Conservation (phyloP, 2,888 invertebrate species). For the Hypomecis atomaria region DNA sequence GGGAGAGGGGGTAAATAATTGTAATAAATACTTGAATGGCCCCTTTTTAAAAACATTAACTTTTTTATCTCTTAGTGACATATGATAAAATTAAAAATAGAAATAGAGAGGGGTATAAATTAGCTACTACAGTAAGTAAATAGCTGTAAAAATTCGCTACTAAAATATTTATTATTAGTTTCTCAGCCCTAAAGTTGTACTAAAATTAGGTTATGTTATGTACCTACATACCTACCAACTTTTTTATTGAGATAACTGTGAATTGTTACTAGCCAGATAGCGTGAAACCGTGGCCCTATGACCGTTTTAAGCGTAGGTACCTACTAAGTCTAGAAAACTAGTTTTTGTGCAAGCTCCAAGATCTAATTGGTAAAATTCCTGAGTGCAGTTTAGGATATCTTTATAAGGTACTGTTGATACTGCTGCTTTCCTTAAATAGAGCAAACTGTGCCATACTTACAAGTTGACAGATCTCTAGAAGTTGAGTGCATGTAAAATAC, state of each 20-base stretch:
- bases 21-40: too few relatives aligned
- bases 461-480: conserved; percentile 44
- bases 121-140: not conserved
- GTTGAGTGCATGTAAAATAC: conserved; percentile 36
- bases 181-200: not conserved
- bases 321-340: conserved; percentile 17
- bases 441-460: conserved; percentile 46
- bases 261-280: conserved; percentile 1
- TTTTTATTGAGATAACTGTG: conserved; percentile 5
- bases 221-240: not conserved
- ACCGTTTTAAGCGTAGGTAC: conserved; percentile 4
- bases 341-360: conserved; percentile 11
- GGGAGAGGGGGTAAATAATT: too few relatives aligned
- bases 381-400: conserved; percentile 1
- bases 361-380: not conserved
- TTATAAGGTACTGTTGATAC: not conserved
- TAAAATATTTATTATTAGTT: not conserved
- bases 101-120: too few relatives aligned
- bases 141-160: not conserved
- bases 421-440: conserved; percentile 6
- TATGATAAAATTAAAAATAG: too few relatives aligned
- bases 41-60: too few relatives aligned
- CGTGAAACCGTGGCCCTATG: conserved; percentile 13
- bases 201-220: conserved; percentile 22
- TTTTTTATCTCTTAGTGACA: too few relatives aligned